Percentiles rank a stretch among this genome's conserved stretches.
Conservation (phyloP, 2,113 vertebrate species). For the Collichthys lucidus region DNA sequence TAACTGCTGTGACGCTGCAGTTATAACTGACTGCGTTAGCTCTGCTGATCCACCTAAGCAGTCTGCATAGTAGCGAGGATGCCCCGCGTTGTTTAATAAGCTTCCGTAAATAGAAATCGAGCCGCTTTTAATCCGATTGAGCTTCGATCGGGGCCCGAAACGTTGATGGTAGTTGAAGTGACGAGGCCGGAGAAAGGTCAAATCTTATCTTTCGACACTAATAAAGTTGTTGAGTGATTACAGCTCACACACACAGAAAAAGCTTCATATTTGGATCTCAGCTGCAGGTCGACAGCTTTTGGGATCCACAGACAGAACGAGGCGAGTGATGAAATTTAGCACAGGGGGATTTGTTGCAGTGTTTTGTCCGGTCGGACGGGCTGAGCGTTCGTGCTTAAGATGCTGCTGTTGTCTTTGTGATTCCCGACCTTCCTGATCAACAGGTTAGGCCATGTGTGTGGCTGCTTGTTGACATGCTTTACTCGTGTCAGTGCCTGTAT, state of each 20-base stretch:
- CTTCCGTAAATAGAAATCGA: slow-evolving; percentile 75
- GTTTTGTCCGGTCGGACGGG: not conserved
- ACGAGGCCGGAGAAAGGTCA: slow-evolving; percentile 31
- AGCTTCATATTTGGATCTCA: not conserved
- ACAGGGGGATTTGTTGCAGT: too few relatives aligned
- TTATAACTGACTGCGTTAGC: slow-evolving; percentile 51
- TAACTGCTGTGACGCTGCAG: not conserved
- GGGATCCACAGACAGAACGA: not conserved
- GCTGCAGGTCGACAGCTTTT: slow-evolving; percentile 23
- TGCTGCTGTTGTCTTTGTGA: not conserved
- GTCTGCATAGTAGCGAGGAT: slow-evolving; percentile 46
- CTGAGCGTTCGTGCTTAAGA: not conserved
- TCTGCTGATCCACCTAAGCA: slow-evolving; percentile 62
- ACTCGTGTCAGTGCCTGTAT: not conserved
- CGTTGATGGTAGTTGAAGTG: not conserved
- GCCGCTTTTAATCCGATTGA: slow-evolving; percentile 58
- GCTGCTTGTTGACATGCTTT: not conserved
- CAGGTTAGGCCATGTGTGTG: not conserved
- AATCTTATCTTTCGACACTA: slow-evolving; percentile 23
- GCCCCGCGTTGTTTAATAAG: slow-evolving; percentile 60
- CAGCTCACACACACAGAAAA: not conserved
- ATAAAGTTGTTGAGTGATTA: slow-evolving; percentile 5
- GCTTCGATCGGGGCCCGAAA: slow-evolving; percentile 30
- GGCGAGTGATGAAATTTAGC: not conserved
- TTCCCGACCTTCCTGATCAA: slow-evolving; percentile 4